Percentiles rank a stretch among this genome's conserved stretches.
These are phyloP conservation scores for Nasonia oneida DNA, from an alignment of 2,888 invertebrate species.

Conservation along the genomic window DNA sequence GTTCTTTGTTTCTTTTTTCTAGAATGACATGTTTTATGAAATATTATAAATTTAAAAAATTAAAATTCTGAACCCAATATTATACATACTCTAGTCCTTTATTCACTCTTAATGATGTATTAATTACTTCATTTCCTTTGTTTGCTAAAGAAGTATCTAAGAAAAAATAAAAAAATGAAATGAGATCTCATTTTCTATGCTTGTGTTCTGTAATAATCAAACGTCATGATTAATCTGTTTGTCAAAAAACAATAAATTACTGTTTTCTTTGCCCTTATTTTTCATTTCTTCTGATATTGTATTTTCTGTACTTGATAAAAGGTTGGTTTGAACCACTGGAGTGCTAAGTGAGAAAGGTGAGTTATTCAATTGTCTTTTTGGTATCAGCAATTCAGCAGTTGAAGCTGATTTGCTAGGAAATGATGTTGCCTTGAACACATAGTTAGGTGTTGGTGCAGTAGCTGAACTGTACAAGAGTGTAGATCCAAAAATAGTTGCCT, in stretches of 20 bases:
- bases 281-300: not conserved
- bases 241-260: not conserved
- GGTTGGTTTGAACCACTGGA: not conserved
- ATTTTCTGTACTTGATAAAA: not conserved
- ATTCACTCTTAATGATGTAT: not conserved
- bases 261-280: not conserved
- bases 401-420: not conserved
- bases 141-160: not conserved
- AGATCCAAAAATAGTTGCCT: not conserved
- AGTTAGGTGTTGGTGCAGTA: not conserved
- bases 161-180: not conserved
- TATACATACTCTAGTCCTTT: not conserved
- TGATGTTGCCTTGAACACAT: not conserved
- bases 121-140: not conserved
- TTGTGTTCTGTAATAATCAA: not conserved
- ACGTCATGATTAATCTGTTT: not conserved
- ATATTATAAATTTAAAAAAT: not conserved
- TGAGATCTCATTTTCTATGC: no score
- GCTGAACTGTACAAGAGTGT: not conserved
- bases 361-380: not conserved
- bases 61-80: not conserved
- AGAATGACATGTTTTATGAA: not conserved
- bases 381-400: not conserved
- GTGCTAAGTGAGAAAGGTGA: not conserved
- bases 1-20: not conserved